Base-by-base conservation (phyloP, 2,113 vertebrate species). In the Nothobranchius kuhntae region DNA sequence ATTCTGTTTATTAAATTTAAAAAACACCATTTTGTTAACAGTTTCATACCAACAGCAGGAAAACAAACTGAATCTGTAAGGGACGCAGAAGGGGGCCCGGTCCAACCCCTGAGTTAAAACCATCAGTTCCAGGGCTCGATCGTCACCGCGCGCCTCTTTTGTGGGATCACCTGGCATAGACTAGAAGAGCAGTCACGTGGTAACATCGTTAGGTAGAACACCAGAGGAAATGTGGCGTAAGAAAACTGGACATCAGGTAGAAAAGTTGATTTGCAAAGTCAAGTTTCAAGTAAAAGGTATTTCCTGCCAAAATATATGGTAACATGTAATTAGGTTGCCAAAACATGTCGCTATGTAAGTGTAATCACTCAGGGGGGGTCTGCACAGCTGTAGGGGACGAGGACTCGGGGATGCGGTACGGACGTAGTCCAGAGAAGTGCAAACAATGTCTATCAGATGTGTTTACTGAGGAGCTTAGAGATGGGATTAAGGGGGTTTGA, bases 1-100 rank as follows among this genome's bases (percentile, higher is more conserved):
- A 93, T 84, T 75, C 84, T 85, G 65, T 93, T 94, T 93, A 93
- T 93, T 94, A 93, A 94, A 94, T 93, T 93, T 94, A 94, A 85
- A 94, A 94, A 94, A 94, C 91, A 93, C 83, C 80, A 89, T 92
- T 89, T 89, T 77, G 76, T 89, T 89, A 91, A 92, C 86, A 90
- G 91, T 90, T 90, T 91, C 83, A 87, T 91, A 93, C 80, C 91
- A 92, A 92, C 80, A 88, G 91, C 91, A 91, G 92, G 90, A 92
- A 90, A 90, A 51, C 17, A 17, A 51, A 87, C 68, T 88, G 80
- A 90, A 91, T 85, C 86, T 79, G 83, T 87, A 70, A 74, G 65
- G 75, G 80, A 75, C 52, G 64, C 77, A 63, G 71, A 73, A 65
- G 85, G 44, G 86, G 89, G 87, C 86, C 82, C 77, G 77, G 90